phyloP scores from a whole-genome alignment of 2,888 invertebrate genomes.

The Oxyscelio sp. region DNA sequence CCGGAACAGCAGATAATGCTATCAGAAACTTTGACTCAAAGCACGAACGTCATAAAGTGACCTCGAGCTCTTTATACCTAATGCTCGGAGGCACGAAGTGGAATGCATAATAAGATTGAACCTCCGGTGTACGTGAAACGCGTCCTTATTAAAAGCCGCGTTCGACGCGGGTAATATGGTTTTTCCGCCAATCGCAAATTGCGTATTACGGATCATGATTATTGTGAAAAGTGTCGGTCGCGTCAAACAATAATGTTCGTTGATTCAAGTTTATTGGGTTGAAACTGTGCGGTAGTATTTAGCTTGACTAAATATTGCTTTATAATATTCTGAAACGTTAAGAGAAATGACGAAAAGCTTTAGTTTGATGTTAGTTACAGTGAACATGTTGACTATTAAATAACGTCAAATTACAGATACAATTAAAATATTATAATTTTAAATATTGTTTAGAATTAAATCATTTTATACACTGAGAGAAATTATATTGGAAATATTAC shows the following conservation, averaged over 20 bases:
- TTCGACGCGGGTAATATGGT: conserved; percentile 22
- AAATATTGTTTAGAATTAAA: too few relatives aligned
- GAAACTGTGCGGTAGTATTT: not conserved
- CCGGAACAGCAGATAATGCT: conserved; percentile 41
- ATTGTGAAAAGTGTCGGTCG: conserved; percentile 9
- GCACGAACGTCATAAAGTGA: conserved; percentile 67
- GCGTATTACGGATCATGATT: conserved; percentile 5
- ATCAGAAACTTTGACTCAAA: conserved; percentile 58
- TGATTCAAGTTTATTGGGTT: conserved; percentile 3
- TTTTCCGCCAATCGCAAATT: conserved; percentile 28
- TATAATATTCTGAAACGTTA: not conserved
- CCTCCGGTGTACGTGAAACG: conserved; percentile 39
- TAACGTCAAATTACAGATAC: too few relatives aligned
- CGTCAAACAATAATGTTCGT: conserved; percentile 18
- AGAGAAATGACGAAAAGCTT: not conserved
- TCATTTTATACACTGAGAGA: too few relatives aligned
- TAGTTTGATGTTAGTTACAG: too few relatives aligned
- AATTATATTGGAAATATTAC: too few relatives aligned
- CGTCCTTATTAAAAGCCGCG: conserved; percentile 49
- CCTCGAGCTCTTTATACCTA: conserved; percentile 58
- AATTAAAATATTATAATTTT: too few relatives aligned
- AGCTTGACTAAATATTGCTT: conserved; percentile 4
- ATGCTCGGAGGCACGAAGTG: conserved; percentile 58
- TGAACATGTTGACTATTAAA: too few relatives aligned
- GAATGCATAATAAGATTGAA: conserved; percentile 62